Percentiles rank a stretch among this genome's conserved stretches.
Evolutionary conservation across 2,888 invertebrate species (phyloP).

Genomic region (Acanthosepion lycidas): DNA sequence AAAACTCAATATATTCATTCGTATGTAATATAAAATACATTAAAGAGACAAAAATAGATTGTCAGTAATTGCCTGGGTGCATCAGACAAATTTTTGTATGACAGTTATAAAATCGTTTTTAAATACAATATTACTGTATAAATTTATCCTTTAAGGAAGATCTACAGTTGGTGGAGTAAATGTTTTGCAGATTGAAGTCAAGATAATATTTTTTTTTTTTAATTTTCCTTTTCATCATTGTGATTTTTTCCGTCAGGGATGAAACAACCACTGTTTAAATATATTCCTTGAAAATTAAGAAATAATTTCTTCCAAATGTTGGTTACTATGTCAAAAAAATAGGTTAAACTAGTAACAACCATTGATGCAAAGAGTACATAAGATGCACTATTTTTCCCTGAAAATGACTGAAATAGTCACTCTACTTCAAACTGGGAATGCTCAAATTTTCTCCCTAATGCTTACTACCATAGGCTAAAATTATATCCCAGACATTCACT

Average conservation of each 20-base stretch:
- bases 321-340: too few relatives aligned
- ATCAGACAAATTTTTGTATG: neutral
- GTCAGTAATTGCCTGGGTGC: neutral
- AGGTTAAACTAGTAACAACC: too few relatives aligned
- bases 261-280: too few relatives aligned
- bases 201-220: neutral
- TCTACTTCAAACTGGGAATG: too few relatives aligned
- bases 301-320: too few relatives aligned
- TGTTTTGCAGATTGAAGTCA: neutral
- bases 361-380: too few relatives aligned
- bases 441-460: too few relatives aligned
- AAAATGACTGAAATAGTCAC: too few relatives aligned
- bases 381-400: too few relatives aligned
- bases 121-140: neutral
- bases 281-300: too few relatives aligned
- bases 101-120: conserved; percentile 11
- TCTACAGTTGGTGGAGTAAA: neutral
- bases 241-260: neutral
- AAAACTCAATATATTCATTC: conserved; percentile 13
- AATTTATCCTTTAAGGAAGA: neutral
- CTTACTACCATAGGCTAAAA: too few relatives aligned
- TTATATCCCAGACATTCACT: too few relatives aligned
- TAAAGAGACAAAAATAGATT: conserved; percentile 10
- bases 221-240: neutral
- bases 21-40: conserved; percentile 33